These are phyloP conservation scores for Eupithecia vulgata DNA, from an alignment of 2,888 invertebrate species.

Conservation along the genomic window DNA sequence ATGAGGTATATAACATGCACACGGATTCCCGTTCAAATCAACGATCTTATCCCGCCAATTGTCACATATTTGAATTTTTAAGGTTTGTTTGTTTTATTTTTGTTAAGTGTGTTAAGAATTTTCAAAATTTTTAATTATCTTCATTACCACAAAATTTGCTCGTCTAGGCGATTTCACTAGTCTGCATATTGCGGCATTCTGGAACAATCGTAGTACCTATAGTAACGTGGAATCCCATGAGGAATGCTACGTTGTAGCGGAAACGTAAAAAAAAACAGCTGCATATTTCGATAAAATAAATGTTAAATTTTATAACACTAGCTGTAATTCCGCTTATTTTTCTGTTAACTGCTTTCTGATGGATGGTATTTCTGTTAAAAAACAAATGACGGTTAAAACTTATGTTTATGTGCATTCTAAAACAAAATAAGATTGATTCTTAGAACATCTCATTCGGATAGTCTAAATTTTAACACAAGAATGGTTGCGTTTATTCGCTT, in stretches of 20 bases:
- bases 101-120: no score
- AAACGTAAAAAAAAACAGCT: slow-evolving; percentile 34
- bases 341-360: slow-evolving; percentile 9
- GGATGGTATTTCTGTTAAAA: background rate
- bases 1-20: no score
- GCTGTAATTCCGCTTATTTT: slow-evolving; percentile 29
- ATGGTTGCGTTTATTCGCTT: background rate
- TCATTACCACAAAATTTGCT: background rate
- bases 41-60: no score
- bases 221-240: slow-evolving; percentile 49
- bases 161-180: background rate
- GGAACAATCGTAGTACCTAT: slow-evolving; percentile 46
- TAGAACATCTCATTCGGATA: no score
- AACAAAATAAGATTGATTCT: background rate
- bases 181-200: slow-evolving; percentile 48
- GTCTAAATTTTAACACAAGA: no score
- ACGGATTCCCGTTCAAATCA: no score
- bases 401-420: no score
- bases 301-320: slow-evolving; percentile 24
- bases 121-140: no score
- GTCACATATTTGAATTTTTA: no score
- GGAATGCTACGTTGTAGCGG: slow-evolving; percentile 46
- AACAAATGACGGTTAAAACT: background rate
- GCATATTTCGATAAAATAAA: slow-evolving; percentile 27
- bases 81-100: no score